phyloP scores from a whole-genome alignment of 2,888 invertebrate genomes.

The Agrochola circellaris region DNA sequence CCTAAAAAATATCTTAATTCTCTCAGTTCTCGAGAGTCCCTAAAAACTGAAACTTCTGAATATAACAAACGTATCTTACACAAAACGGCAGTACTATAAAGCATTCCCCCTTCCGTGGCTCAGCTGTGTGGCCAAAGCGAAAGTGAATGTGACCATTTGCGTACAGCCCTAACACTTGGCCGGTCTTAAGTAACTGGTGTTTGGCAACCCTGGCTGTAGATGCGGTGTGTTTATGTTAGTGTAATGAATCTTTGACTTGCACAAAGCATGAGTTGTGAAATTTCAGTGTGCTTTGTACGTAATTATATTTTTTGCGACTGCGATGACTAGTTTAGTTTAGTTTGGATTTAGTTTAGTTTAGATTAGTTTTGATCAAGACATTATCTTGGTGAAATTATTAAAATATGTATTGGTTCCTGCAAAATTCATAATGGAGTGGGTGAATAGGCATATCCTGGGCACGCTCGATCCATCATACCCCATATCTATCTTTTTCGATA shows the following conservation, averaged over 20 bases:
- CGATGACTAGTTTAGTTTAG: too few relatives aligned
- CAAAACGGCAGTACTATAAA: constrained; percentile 73
- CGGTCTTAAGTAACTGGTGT: constrained; percentile 57
- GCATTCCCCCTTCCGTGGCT: constrained; percentile 73
- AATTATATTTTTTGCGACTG: not conserved
- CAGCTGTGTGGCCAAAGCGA: constrained; percentile 78
- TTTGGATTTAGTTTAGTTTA: too few relatives aligned
- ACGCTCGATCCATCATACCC: too few relatives aligned
- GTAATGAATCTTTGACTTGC: constrained; percentile 31
- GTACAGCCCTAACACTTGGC: constrained; percentile 61
- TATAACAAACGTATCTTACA: constrained; percentile 18
- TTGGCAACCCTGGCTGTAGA: constrained; percentile 43
- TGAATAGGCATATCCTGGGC: too few relatives aligned
- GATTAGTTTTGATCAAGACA: too few relatives aligned
- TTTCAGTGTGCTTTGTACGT: not conserved
- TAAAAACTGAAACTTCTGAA: constrained; percentile 53
- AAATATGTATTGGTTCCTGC: not conserved
- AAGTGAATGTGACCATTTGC: constrained; percentile 80
- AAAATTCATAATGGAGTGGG: too few relatives aligned
- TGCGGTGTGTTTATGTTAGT: constrained; percentile 42
- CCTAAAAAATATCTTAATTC: too few relatives aligned
- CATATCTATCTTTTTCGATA: too few relatives aligned
- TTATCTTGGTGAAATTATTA: not conserved
- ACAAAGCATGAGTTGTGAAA: not conserved
- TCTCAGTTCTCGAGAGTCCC: not conserved